Conservation (phyloP, 2,113 vertebrate genomes). For the Corythornis cristatus region DNA sequence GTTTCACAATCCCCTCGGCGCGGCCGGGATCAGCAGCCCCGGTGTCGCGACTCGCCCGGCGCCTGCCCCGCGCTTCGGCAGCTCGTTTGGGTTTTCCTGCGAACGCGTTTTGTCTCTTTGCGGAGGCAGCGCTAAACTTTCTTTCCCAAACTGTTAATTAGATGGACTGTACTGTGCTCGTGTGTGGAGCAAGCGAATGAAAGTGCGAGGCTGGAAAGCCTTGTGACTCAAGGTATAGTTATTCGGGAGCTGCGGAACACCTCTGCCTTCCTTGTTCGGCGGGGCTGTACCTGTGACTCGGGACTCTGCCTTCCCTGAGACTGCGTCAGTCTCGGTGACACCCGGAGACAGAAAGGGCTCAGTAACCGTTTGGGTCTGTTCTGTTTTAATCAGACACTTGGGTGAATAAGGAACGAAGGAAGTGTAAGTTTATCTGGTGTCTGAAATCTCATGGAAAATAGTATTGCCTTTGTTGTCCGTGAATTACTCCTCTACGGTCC, state of each 20-base stretch:
- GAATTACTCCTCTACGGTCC: not conserved
- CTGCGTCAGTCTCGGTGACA: not conserved
- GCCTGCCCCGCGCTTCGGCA: not conserved
- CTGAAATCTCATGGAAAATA: not conserved
- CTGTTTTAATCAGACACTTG: not conserved
- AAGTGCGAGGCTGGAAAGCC: not conserved
- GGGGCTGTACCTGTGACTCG: not conserved
- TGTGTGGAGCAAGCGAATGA: not conserved
- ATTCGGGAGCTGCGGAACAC: not conserved
- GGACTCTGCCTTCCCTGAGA: not conserved
- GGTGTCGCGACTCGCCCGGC: not conserved
- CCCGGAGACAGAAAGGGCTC: not conserved
- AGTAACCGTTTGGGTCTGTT: not conserved
- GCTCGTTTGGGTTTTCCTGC: not conserved
- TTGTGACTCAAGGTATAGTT: slow-evolving; percentile 27
- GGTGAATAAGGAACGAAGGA: not conserved
- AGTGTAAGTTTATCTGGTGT: not conserved
- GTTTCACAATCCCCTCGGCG: not conserved
- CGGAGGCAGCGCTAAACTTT: slow-evolving; percentile 37
- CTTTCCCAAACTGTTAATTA: slow-evolving; percentile 30
- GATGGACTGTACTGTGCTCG: not conserved
- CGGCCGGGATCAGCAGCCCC: not conserved
- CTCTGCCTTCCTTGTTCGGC: not conserved
- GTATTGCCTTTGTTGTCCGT: not conserved
- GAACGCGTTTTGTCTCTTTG: not conserved